Base-by-base conservation (phyloP, 2,888 invertebrate species). In the Lypha dubia region DNA sequence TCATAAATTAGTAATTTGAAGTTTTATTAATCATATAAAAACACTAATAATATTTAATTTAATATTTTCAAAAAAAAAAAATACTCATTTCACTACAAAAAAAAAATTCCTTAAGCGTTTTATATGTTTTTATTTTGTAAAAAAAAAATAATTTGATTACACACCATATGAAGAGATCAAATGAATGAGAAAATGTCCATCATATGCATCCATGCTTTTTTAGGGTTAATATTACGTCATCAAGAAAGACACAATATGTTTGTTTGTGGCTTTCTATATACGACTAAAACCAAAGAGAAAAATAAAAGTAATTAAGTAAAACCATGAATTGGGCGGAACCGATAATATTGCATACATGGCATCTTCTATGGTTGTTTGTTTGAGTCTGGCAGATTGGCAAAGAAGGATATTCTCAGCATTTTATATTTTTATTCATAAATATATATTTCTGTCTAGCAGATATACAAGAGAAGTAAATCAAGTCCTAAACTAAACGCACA, bases 241-340 rank as follows among this genome's bases (percentile, higher is more conserved):
- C 38, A 58, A 6, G 24, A 46, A 15, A 35, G 22, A 24, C 2
- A 62, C 20, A 60, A 44, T 11, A n/a, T 6, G 20, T 62, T 62
- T 44, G 38, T 65, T 38, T 53, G 38, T 65, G 67, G 4, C 44
- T 67, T 28, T 41, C 1, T 24, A 20, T n/a, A n/a, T n/a, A n/a
- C n/a, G n/a, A n/a, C n/a, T n/a, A 51, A 22, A 49, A 8, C 8
- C 17, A 62, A 20, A 74, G 38, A 0, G 28, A 67, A 71, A 22
- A 35, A 68, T 17, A 70, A 79, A 84, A 84, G 77, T 84, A 84
- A 84, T 84, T 84, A 84, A 81, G 68, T 49, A 81, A 81, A 79
- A 79, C 68, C 74, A 81, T 63, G 77, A 70, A 60, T 81, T 84
- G 84, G 84, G 81, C 81, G 81, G 81, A 79, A 79, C 81, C 73